phyloP scores from a whole-genome alignment of 2,888 invertebrate genomes.

The Metellina segmentata region DNA sequence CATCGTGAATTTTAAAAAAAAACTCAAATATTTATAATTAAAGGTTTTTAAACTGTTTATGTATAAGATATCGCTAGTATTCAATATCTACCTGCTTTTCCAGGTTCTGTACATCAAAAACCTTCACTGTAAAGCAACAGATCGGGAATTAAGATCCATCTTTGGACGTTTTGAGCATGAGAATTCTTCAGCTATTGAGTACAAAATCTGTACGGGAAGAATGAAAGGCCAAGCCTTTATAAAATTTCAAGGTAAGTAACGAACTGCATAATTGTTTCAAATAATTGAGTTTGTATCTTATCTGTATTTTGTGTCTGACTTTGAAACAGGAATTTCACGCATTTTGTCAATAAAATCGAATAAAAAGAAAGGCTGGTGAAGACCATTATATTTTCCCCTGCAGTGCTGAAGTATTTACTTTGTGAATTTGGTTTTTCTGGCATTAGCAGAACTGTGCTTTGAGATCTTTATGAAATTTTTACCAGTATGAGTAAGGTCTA shows the following conservation, averaged over 20 bases:
- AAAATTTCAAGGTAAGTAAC: conserved; percentile 49
- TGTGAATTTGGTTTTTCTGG: too few species aligned
- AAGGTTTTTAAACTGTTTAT: background rate
- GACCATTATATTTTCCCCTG: too few species aligned
- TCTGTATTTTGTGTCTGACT: too few species aligned
- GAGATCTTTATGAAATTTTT: too few species aligned
- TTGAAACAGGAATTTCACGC: too few species aligned
- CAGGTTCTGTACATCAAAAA: conserved; percentile 74
- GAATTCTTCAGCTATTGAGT: conserved; percentile 33
- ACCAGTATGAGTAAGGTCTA: too few species aligned
- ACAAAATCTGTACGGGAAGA: conserved; percentile 71
- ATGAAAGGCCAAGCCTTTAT: conserved; percentile 76
- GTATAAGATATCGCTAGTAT: background rate
- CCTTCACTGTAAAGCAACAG: conserved; percentile 63
- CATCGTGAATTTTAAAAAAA: too few species aligned
- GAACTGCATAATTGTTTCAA: background rate
- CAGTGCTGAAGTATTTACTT: too few species aligned
- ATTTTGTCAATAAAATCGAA: too few species aligned
- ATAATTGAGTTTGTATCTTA: too few species aligned
- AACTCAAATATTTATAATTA: background rate
- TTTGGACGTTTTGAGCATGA: conserved; percentile 68
- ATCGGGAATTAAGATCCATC: conserved; percentile 58
- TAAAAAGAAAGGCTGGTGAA: too few species aligned
- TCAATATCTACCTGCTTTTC: conserved; percentile 9
- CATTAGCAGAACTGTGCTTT: too few species aligned